Percentiles rank a stretch among this genome's conserved stretches.
Conservation (phyloP, 2,113 vertebrate species). For the Fulmarus glacialis region DNA sequence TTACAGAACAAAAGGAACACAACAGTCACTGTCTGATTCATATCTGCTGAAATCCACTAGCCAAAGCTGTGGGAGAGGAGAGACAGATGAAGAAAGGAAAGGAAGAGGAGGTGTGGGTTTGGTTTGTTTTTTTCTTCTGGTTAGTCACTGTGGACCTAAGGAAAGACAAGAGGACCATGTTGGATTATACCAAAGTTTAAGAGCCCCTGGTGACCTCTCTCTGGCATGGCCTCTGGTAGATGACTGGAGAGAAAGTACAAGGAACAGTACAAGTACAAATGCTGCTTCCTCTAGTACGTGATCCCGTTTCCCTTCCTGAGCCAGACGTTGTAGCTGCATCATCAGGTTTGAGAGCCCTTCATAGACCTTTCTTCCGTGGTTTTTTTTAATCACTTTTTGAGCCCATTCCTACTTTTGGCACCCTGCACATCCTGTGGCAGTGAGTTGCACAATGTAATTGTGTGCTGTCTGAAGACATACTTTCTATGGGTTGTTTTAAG, state of each 20-base stretch:
- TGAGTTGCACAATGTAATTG: not conserved
- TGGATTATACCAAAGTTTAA: not conserved
- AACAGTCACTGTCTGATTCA: slow-evolving; percentile 13
- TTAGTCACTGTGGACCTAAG: not conserved
- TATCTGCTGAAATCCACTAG: slow-evolving; percentile 30
- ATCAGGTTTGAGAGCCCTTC: not conserved
- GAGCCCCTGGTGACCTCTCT: not conserved
- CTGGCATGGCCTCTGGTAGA: not conserved
- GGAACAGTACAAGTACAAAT: not conserved
- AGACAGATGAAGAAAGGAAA: not conserved
- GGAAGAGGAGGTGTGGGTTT: not conserved
- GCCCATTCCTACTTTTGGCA: not conserved
- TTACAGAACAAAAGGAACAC: slow-evolving; percentile 51
- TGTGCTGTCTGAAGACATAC: not conserved
- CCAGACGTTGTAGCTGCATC: not conserved
- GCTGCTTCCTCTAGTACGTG: not conserved
- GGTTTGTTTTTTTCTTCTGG: not conserved
- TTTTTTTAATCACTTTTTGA: not conserved
- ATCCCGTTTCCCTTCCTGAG: not conserved
- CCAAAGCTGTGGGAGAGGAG: not conserved
- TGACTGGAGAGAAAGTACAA: not conserved
- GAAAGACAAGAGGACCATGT: not conserved
- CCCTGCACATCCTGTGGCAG: not conserved
- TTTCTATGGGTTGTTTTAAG: not conserved
- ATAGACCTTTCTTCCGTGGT: not conserved